These are phyloP conservation scores for Zonitis immaculata DNA, from an alignment of 2,888 invertebrate species.

Conservation along the genomic window DNA sequence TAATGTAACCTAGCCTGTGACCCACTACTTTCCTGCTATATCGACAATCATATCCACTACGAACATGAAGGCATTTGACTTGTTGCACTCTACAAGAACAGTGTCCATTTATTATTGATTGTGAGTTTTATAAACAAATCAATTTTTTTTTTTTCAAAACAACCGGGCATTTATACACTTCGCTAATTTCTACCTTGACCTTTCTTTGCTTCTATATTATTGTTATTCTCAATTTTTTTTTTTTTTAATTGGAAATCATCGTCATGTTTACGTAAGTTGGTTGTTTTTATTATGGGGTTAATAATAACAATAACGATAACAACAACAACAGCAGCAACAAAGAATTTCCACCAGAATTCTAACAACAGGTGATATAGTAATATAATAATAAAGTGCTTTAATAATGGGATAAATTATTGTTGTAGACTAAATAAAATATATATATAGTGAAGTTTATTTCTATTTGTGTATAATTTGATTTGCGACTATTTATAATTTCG, in stretches of 20 bases:
- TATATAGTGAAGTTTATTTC: too few relatives aligned
- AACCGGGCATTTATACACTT: too few relatives aligned
- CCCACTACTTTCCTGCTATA: constrained; percentile 34
- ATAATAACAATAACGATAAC: neutral
- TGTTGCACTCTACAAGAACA: constrained; percentile 28
- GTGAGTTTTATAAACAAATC: too few relatives aligned
- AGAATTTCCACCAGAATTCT: neutral
- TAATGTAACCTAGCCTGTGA: constrained; percentile 38
- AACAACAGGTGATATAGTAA: constrained; percentile 10
- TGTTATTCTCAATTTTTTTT: too few relatives aligned
- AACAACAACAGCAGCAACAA: neutral
- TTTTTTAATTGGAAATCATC: too few relatives aligned
- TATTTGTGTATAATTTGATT: too few relatives aligned
- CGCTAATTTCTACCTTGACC: too few relatives aligned
- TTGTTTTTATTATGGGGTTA: neutral
- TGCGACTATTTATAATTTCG: too few relatives aligned
- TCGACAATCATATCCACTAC: constrained; percentile 23
- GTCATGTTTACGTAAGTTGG: neutral
- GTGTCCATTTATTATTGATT: too few relatives aligned
- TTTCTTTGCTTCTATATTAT: too few relatives aligned
- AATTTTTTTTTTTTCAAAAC: too few relatives aligned
- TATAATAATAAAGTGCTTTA: neutral
- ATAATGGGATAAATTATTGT: constrained; percentile 20
- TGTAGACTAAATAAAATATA: too few relatives aligned
- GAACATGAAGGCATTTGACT: constrained; percentile 31